Evolutionary conservation across 2,797 vertebrate species (phyloP), one percentile per base, ranked within the genome.

Genomic region (Ctenopoma multispine): DNA sequence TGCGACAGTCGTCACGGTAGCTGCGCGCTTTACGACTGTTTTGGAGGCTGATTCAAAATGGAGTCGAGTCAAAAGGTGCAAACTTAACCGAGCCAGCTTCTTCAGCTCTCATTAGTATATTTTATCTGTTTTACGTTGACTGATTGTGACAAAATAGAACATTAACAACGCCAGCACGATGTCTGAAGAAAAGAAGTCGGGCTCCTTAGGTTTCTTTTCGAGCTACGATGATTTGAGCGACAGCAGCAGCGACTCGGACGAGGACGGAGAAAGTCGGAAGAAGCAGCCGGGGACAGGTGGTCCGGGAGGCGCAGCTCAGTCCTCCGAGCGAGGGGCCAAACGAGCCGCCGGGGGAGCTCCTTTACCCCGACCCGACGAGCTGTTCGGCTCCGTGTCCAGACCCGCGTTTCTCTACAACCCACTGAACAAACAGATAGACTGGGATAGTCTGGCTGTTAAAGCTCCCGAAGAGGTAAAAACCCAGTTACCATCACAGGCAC

Each of bases 321-420:
- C 72, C 48, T 79, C 82, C 6, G 57, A 79, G 2, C 86, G 81
- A 4, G 84, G 83, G 59, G 68, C 69, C 72, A 74, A 91, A 64
- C 76, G 87, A 64, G 43, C 91, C 13, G 48, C 84, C 41, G 40
- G 84, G 31, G 91, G 89, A 69, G 76, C 69, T 6, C 81, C 91
- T 17, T 80, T 98, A 44, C 97, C 96, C 7, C 92, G 87, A 68
- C 97, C 97, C 0, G 96, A 97, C 54, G 96, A 97, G 53, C 95
- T 98, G 20, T 98, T 98, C 89, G 89, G 93, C 21, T 95, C 95
- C 21, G 96, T 98, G 72, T 93, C 94, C 63, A 96, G 94, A 40
- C 97, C 97, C 0, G 86, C 97, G 4, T 98, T 98, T 31, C 95
- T 99, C 43, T 96, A 97, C 75, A 97, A 97, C 55, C 97, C 97